These are phyloP conservation scores for Scolopax bukidnonensis DNA, from an alignment of 2,797 vertebrate species.

Conservation along the genomic window DNA sequence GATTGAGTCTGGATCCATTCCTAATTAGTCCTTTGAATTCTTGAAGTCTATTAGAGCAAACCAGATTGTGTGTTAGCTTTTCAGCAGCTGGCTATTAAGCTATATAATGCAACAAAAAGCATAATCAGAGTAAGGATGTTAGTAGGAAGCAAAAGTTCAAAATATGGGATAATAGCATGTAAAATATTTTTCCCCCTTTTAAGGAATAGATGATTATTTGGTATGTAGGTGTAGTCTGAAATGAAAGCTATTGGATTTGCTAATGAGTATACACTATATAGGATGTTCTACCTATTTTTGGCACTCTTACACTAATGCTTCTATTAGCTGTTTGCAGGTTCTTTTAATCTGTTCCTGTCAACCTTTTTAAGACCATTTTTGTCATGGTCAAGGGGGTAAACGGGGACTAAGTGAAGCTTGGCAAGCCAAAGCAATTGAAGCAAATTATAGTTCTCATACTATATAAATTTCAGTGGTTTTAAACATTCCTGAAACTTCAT, in stretches of 20 bases:
- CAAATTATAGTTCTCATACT: background rate
- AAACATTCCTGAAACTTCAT: background rate
- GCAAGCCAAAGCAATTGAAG: background rate
- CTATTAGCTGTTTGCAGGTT: background rate
- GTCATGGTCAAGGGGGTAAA: background rate
- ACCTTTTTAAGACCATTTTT: background rate
- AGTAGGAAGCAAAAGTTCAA: background rate
- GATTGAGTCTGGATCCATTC: background rate
- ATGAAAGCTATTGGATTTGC: background rate
- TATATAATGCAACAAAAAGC: background rate
- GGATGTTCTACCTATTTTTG: background rate
- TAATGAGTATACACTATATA: background rate
- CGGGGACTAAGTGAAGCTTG: background rate
- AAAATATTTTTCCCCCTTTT: background rate
- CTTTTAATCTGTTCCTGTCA: background rate
- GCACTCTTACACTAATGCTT: background rate
- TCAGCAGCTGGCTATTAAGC: background rate
- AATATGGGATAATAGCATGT: background rate
- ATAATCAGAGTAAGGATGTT: background rate
- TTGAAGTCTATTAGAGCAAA: background rate
- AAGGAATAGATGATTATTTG: background rate
- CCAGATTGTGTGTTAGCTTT: background rate
- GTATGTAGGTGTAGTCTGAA: background rate
- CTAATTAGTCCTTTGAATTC: background rate
- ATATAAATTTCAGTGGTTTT: background rate